Conservation (phyloP, 2,797 vertebrate species). For the Siniperca undulata region DNA sequence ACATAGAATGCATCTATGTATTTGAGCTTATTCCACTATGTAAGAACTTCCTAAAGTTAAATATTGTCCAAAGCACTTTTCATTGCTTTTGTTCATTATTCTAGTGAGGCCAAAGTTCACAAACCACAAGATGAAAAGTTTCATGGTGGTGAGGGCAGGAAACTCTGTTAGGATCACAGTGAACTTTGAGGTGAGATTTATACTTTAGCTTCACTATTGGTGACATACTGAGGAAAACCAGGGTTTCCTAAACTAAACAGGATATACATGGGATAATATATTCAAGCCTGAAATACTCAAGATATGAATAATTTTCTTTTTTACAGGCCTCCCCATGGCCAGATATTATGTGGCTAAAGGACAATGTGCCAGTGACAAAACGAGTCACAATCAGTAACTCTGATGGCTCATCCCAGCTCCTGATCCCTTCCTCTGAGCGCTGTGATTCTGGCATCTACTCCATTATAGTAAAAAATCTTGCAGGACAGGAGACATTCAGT, state of each 20-base stretch:
- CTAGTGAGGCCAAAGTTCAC: constrained; percentile 88
- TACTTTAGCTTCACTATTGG: neutral
- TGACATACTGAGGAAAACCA: neutral
- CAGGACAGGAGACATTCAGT: constrained; percentile 84
- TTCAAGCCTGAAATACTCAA: constrained; percentile 2
- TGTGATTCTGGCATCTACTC: constrained; percentile 87
- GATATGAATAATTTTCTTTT: neutral
- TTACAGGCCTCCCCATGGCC: constrained; percentile 87
- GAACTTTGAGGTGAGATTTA: constrained; percentile 86
- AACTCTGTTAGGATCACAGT: constrained; percentile 86
- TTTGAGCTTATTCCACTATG: neutral
- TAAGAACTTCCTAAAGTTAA: neutral
- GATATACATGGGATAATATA: neutral
- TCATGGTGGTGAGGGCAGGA: constrained; percentile 86
- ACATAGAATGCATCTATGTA: neutral
- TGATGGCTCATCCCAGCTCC: constrained; percentile 84
- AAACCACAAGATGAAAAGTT: constrained; percentile 83
- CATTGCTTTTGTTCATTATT: constrained; percentile 29
- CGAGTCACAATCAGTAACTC: constrained; percentile 80
- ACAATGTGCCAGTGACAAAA: constrained; percentile 84
- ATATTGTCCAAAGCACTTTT: neutral
- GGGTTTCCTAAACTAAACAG: neutral
- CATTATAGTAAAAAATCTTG: constrained; percentile 80
- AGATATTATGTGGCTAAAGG: constrained; percentile 88
- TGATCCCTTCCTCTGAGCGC: constrained; percentile 86